phyloP scores from a whole-genome alignment of 2,113 vertebrate species.

The Oncorhynchus mykiss region DNA sequence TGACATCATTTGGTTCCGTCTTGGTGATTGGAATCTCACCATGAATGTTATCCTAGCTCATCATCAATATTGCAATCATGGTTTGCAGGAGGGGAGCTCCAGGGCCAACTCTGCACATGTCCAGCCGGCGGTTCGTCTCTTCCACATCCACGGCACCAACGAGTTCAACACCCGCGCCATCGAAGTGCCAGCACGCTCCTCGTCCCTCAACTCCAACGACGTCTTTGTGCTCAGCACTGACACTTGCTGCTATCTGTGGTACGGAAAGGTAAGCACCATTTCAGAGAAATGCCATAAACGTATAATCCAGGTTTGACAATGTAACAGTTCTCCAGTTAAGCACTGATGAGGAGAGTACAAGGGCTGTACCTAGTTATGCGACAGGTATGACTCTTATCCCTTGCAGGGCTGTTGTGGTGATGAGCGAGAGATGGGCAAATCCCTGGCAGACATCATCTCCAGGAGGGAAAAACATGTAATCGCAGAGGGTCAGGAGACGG shows the following conservation, averaged over 20 bases:
- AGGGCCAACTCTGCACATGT: conserved; percentile 43
- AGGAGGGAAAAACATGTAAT: conserved; percentile 81
- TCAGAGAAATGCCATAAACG: too few species aligned
- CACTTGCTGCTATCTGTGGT: conserved; percentile 85
- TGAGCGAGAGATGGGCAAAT: conserved; percentile 84
- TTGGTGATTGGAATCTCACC: too few species aligned
- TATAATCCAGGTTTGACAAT: too few species aligned
- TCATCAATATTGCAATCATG: not conserved
- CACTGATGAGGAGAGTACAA: too few species aligned
- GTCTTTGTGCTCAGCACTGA: conserved; percentile 84
- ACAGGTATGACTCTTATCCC: too few species aligned
- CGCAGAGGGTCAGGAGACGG: conserved; percentile 84
- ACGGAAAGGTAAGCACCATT: conserved; percentile 11
- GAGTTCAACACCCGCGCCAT: conserved; percentile 83
- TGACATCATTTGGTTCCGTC: too few species aligned
- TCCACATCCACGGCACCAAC: conserved; percentile 80
- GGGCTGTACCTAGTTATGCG: too few species aligned
- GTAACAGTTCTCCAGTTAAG: too few species aligned
- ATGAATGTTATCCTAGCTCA: too few species aligned
- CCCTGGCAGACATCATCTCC: conserved; percentile 78
- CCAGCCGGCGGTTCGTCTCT: conserved; percentile 67
- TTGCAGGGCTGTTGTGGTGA: conserved; percentile 85
- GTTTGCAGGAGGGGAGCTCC: conserved; percentile 77
- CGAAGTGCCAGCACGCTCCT: conserved; percentile 70
- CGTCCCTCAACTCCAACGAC: conserved; percentile 85